Percentiles rank a stretch among this genome's conserved stretches.
phyloP scores from a whole-genome alignment of 2,888 invertebrate genomes.

The Cephus sareptanus region DNA sequence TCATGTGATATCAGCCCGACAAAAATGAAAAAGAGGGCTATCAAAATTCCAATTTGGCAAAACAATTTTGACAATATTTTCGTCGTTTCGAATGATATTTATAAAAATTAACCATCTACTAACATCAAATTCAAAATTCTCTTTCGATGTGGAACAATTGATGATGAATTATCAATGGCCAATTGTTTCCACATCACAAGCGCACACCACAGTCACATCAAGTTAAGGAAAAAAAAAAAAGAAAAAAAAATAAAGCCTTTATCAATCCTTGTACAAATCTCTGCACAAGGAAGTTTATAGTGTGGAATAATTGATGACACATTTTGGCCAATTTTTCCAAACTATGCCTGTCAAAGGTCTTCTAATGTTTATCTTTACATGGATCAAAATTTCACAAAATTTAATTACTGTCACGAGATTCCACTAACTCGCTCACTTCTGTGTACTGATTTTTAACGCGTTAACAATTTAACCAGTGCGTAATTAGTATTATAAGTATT shows the following conservation, averaged over 20 bases:
- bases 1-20: neutral
- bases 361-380: neutral
- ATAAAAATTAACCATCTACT: slow-evolving; percentile 6
- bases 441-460: neutral
- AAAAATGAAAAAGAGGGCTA: neutral
- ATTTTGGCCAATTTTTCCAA: slow-evolving; percentile 26
- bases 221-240: slow-evolving; percentile 5
- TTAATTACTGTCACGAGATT: neutral
- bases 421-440: neutral
- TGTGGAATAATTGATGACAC: slow-evolving; percentile 27
- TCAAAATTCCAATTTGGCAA: neutral
- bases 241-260: neutral
- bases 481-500: slow-evolving; percentile 12
- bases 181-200: slow-evolving; percentile 19
- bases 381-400: neutral
- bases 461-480: slow-evolving; percentile 14
- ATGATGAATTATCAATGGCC: slow-evolving; percentile 18
- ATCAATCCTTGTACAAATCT: slow-evolving; percentile 6
- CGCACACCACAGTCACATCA: slow-evolving; percentile 19
- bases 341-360: slow-evolving; percentile 3
- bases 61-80: neutral
- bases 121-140: slow-evolving; percentile 9
- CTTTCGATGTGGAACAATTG: slow-evolving; percentile 16
- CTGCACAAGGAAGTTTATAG: slow-evolving; percentile 4
- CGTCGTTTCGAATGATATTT: neutral